Evolutionary conservation across 1,140 invertebrate species (phyloP).

Genomic region (Bursaphelenchus mucronatus): DNA sequence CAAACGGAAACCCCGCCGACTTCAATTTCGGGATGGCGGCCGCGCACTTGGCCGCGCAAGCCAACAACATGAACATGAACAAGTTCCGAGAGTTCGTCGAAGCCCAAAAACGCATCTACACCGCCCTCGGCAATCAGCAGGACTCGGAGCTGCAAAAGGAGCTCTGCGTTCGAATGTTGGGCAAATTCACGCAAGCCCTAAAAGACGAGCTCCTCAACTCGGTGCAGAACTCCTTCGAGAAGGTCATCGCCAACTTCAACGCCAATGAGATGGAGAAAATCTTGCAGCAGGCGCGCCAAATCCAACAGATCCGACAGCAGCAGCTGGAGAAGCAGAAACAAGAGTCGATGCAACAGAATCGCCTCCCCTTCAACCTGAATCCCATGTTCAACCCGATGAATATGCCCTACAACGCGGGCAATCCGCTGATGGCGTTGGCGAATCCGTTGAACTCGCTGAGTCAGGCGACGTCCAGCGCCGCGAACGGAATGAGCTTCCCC

Average conservation of each 20-base stretch:
- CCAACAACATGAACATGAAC: conserved; percentile 6
- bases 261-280: conserved; percentile 1
- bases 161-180: not conserved
- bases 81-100: conserved; percentile 23
- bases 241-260: not conserved
- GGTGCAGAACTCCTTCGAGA: not conserved
- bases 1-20: conserved; percentile 6
- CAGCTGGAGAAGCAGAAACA: conserved; percentile 4
- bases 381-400: conserved; percentile 19
- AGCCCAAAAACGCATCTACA: conserved; percentile 15
- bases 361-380: not conserved
- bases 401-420: not conserved
- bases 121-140: conserved; percentile 12
- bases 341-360: conserved; percentile 14
- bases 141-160: conserved; percentile 21
- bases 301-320: conserved; percentile 6
- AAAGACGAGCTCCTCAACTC: conserved; percentile 9
- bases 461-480: not conserved
- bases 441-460: conserved; percentile 14
- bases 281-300: conserved; percentile 1
- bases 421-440: conserved; percentile 12
- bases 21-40: conserved; percentile 11
- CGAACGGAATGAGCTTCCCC: not conserved
- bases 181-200: conserved; percentile 9
- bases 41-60: not conserved